Percentiles rank a stretch among this genome's conserved stretches.
Conservation (phyloP, 1,140 invertebrate species). For the Panulirus ornatus region DNA sequence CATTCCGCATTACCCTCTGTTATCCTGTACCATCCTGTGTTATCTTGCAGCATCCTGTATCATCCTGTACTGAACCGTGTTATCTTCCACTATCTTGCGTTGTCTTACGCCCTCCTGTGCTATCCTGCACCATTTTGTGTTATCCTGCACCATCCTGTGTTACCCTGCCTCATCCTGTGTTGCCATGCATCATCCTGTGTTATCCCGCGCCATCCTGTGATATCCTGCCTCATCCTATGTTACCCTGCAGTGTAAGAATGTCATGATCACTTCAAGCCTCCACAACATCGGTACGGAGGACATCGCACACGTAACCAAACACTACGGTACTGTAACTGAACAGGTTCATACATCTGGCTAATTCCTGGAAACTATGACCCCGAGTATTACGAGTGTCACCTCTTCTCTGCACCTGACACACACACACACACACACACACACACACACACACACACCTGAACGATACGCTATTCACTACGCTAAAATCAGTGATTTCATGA, state of each 20-base stretch:
- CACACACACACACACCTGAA: not conserved
- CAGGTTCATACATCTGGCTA: too few species aligned
- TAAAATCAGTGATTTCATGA: too few species aligned
- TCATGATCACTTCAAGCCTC: too few species aligned
- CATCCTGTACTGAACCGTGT: too few species aligned
- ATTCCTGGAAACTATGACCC: too few species aligned
- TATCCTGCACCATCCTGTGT: not conserved
- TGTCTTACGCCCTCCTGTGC: not conserved
- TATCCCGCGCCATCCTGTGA: not conserved
- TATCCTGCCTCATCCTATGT: too few species aligned
- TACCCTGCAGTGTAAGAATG: too few species aligned
- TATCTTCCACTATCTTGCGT: too few species aligned
- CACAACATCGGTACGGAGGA: too few species aligned
- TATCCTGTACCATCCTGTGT: not conserved
- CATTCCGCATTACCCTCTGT: not conserved
- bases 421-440: conserved; percentile 7
- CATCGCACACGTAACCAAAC: too few species aligned
- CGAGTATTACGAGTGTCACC: not conserved
- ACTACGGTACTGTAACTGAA: too few species aligned
- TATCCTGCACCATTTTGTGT: not conserved
- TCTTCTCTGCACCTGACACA: not conserved
- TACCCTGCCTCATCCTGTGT: not conserved
- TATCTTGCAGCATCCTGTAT: not conserved
- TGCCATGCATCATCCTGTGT: not conserved
- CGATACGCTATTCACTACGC: too few species aligned